Evolutionary conservation across 2,113 vertebrate species (phyloP).

Genomic region (Lamprologus tigripictilis): DNA sequence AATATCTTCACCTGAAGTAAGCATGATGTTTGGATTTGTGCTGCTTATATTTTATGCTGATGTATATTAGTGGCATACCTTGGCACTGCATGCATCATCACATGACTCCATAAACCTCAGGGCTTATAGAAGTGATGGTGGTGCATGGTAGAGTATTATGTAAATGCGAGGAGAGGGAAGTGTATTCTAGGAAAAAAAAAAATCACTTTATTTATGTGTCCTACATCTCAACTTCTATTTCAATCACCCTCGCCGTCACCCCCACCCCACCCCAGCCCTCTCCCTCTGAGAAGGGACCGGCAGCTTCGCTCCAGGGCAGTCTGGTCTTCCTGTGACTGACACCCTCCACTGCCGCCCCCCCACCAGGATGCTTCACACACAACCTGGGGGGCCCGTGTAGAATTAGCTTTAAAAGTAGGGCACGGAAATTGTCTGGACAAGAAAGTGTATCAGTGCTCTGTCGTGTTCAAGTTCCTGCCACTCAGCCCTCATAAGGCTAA

Average conservation of each 20-base stretch:
- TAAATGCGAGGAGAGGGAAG: slow-evolving; percentile 46
- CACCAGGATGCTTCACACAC: slow-evolving; percentile 53
- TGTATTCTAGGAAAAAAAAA: slow-evolving; percentile 39
- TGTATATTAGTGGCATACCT: slow-evolving; percentile 13
- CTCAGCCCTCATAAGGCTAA: slow-evolving; percentile 56
- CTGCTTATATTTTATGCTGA: slow-evolving; percentile 17
- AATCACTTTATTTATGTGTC: slow-evolving; percentile 60
- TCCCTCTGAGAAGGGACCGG: slow-evolving; percentile 45
- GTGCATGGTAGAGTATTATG: slow-evolving; percentile 51
- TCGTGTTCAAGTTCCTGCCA: slow-evolving; percentile 64
- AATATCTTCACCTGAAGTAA: background rate
- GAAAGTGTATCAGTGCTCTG: slow-evolving; percentile 66
- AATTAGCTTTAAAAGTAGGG: slow-evolving; percentile 71
- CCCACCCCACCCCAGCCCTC: background rate
- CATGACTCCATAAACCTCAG: slow-evolving; percentile 39
- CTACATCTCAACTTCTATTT: slow-evolving; percentile 67
- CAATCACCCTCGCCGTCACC: slow-evolving; percentile 32
- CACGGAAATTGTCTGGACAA: slow-evolving; percentile 70
- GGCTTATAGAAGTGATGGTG: slow-evolving; percentile 37
- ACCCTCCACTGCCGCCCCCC: slow-evolving; percentile 45
- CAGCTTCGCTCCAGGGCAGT: slow-evolving; percentile 59
- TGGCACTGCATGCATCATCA: slow-evolving; percentile 8
- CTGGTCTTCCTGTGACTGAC: slow-evolving; percentile 67
- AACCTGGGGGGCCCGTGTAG: slow-evolving; percentile 62
- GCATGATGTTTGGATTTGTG: background rate